A percentile compares a stretch with the other conserved stretches of the same genome.
Conservation (phyloP, 2,888 invertebrate genomes). For the Epinotia demarniana region DNA sequence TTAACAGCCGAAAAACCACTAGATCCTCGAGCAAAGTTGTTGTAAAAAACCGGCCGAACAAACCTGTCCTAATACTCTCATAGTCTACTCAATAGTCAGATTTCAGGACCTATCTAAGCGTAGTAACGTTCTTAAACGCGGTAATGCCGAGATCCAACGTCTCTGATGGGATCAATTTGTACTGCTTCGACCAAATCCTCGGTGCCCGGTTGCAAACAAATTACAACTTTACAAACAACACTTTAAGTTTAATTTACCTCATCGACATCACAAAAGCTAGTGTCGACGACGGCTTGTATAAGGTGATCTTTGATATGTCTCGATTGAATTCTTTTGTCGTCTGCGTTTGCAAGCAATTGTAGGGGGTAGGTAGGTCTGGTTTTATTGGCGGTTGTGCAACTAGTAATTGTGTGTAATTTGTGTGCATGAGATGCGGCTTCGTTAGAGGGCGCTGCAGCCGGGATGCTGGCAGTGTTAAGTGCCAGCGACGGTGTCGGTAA, state of each 20-base stretch:
- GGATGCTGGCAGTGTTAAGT: conserved; percentile 40
- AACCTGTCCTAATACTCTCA: conserved; percentile 59
- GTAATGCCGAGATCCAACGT: conserved; percentile 51
- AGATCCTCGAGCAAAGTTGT: neutral
- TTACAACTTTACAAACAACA: conserved; percentile 60
- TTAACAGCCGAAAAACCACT: neutral
- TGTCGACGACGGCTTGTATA: conserved; percentile 62
- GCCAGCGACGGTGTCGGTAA: conserved; percentile 36
- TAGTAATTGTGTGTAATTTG: conserved; percentile 70
- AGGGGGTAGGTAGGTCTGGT: conserved; percentile 49
- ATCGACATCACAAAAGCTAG: conserved; percentile 69
- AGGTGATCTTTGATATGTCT: conserved; percentile 55
- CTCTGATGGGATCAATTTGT: conserved; percentile 70
- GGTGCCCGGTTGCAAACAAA: conserved; percentile 55
- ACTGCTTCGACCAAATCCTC: conserved; percentile 65
- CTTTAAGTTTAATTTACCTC: conserved; percentile 62
- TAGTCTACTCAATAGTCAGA: conserved; percentile 71
- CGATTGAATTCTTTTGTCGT: conserved; percentile 46
- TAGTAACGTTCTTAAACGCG: conserved; percentile 51
- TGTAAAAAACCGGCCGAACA: neutral
- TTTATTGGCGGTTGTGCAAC: conserved; percentile 54
- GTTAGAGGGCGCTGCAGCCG: conserved; percentile 57
- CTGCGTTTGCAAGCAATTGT: conserved; percentile 44
- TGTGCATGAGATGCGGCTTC: conserved; percentile 68
- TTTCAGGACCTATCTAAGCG: conserved; percentile 63